phyloP scores from a whole-genome alignment of 2,888 invertebrate genomes.

The Leptinotarsa haldemani region DNA sequence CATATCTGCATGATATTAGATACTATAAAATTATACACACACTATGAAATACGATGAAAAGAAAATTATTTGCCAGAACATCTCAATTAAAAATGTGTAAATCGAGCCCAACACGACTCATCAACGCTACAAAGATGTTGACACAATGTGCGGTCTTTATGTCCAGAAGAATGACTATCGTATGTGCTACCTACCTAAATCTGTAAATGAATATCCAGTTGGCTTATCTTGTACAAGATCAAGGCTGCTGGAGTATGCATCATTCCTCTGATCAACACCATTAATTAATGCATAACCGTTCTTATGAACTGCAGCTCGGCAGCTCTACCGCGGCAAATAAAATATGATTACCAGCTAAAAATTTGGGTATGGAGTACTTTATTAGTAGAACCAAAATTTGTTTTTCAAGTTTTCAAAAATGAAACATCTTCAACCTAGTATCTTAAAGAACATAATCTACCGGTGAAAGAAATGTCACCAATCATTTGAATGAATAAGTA shows the following conservation, averaged over 20 bases:
- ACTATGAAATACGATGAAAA: no score
- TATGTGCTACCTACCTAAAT: not conserved
- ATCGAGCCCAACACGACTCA: not conserved
- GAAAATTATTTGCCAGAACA: no score
- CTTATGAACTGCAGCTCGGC: not conserved
- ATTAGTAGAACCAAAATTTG: not conserved
- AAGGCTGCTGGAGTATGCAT: conserved; percentile 2
- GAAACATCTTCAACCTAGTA: no score
- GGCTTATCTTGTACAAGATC: conserved; percentile 17
- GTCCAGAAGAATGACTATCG: not conserved
- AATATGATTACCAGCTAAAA: not conserved
- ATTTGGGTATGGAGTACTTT: not conserved
- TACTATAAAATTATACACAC: no score
- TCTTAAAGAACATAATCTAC: no score
- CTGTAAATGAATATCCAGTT: conserved; percentile 27
- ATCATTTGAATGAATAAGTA: no score
- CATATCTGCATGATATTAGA: no score
- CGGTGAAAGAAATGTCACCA: no score
- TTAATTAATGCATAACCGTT: conserved; percentile 7
- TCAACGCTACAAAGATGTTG: not conserved
- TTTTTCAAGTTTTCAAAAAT: no score
- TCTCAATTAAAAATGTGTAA: no score
- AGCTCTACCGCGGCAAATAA: not conserved
- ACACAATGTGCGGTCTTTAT: conserved; percentile 21
- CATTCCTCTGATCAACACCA: conserved; percentile 13